phyloP scores from a whole-genome alignment of 2,888 invertebrate species.

The Hypomecis punctinalis region DNA sequence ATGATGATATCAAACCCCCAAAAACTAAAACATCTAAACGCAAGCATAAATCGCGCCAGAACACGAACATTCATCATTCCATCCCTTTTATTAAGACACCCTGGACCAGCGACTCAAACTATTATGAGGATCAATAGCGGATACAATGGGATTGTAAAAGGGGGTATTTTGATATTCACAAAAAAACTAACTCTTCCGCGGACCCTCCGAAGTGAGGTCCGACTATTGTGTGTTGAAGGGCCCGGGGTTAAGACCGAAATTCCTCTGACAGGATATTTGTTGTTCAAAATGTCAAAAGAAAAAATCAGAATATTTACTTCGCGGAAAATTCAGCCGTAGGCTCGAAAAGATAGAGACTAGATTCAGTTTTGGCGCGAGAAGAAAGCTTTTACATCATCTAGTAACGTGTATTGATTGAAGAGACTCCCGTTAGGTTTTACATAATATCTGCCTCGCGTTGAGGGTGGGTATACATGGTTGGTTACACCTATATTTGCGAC shows the following conservation, averaged over 20 bases:
- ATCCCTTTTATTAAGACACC: conserved; percentile 78
- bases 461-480: conserved; percentile 69
- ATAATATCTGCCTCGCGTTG: conserved; percentile 80
- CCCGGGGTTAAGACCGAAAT: conserved; percentile 64
- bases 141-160: conserved; percentile 83
- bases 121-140: conserved; percentile 83
- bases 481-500: conserved; percentile 57
- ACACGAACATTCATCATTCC: conserved; percentile 64
- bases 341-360: conserved; percentile 49
- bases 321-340: conserved; percentile 53
- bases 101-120: conserved; percentile 78
- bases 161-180: conserved; percentile 85
- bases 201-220: conserved; percentile 56
- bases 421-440: conserved; percentile 83
- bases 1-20: too few relatives aligned
- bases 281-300: conserved; percentile 71
- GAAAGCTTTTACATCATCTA: conserved; percentile 81
- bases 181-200: conserved; percentile 81
- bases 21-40: conserved; percentile 32
- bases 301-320: conserved; percentile 55
- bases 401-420: conserved; percentile 84
- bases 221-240: conserved; percentile 55
- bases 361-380: conserved; percentile 53
- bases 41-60: conserved; percentile 51
- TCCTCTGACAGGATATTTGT: conserved; percentile 66